Evolutionary conservation across 2,797 vertebrate species (phyloP).

Genomic region (Salarias fasciatus): DNA sequence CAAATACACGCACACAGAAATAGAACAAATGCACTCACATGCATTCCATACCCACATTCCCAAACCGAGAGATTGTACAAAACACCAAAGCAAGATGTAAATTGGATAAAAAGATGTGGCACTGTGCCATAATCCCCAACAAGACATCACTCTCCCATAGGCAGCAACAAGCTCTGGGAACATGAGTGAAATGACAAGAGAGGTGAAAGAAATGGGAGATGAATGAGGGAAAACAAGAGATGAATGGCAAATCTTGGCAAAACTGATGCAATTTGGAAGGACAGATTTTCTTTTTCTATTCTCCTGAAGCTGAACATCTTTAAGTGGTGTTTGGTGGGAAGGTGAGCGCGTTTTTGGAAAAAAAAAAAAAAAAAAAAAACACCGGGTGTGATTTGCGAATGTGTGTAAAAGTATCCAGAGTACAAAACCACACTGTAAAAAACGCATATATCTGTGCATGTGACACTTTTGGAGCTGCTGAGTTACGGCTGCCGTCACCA

Average conservation of each 20-base stretch:
- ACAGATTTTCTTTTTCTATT: constrained; percentile 28
- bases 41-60: constrained; percentile 48
- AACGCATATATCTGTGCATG: constrained; percentile 7
- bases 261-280: constrained; percentile 50
- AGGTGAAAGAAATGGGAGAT: constrained; percentile 56
- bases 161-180: constrained; percentile 64
- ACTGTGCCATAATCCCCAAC: constrained; percentile 68
- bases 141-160: constrained; percentile 66
- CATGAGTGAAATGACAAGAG: constrained; percentile 55
- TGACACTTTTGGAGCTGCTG: constrained; percentile 11
- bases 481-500: constrained; percentile 58
- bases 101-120: constrained; percentile 65
- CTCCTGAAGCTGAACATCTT: constrained; percentile 36
- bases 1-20: constrained; percentile 39
- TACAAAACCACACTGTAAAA: constrained; percentile 6
- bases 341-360: constrained; percentile 10
- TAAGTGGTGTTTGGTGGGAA: constrained; percentile 26
- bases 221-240: constrained; percentile 51
- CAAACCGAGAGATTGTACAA: constrained; percentile 50
- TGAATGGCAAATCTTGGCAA: constrained; percentile 59
- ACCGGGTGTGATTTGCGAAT: background rate
- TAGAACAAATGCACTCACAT: constrained; percentile 43
- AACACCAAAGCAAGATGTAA: constrained; percentile 61
- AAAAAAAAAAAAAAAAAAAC: background rate
- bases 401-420: background rate